Conservation (phyloP, 2,797 vertebrate species). For the Enteromius anoplus region DNA sequence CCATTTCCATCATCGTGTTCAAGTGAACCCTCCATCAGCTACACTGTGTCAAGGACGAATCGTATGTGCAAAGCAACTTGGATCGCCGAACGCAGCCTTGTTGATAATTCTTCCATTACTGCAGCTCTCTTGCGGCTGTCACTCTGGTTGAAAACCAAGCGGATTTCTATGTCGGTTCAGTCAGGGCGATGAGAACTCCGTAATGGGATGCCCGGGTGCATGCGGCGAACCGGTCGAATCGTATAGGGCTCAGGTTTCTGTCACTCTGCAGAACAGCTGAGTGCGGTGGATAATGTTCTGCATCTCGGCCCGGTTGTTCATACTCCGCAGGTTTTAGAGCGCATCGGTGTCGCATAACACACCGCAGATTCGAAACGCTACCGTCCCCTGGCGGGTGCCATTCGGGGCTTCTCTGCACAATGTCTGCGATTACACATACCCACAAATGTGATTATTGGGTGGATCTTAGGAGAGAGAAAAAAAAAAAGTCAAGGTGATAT, state of each 20-base stretch:
- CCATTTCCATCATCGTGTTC: slow-evolving; percentile 21
- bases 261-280: slow-evolving; percentile 43
- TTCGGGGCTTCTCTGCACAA: slow-evolving; percentile 20
- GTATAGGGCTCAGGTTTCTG: slow-evolving; percentile 27
- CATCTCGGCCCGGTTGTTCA: slow-evolving; percentile 34
- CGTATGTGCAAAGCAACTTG: background rate
- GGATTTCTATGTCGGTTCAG: background rate
- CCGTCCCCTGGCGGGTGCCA: background rate
- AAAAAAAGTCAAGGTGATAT: background rate
- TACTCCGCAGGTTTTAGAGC: slow-evolving; percentile 25
- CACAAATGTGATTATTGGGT: slow-evolving; percentile 33
- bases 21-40: slow-evolving; percentile 2
- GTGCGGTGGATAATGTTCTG: slow-evolving; percentile 10
- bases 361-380: background rate
- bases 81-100: background rate
- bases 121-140: slow-evolving; percentile 13
- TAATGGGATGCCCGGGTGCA: slow-evolving; percentile 13
- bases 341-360: slow-evolving; percentile 29
- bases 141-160: slow-evolving; percentile 8
- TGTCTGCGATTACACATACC: slow-evolving; percentile 10
- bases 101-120: slow-evolving; percentile 32
- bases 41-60: slow-evolving; percentile 33
- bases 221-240: slow-evolving; percentile 10
- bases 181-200: background rate
- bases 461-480: background rate